Base-by-base conservation (phyloP, 2,888 invertebrate species). In the Lycophotia porphyrea region DNA sequence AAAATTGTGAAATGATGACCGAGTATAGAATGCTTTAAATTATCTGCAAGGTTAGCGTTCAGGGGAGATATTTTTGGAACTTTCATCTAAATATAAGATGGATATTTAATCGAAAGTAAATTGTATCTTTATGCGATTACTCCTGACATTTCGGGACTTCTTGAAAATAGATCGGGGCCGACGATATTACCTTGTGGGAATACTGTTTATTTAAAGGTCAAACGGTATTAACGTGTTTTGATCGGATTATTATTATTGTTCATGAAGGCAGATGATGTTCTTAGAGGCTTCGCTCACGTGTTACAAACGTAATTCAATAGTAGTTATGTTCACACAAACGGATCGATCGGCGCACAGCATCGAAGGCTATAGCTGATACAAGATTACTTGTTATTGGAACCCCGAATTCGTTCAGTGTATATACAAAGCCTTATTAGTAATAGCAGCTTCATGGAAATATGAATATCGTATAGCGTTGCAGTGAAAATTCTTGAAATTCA, bases 281-380 rank as follows among this genome's bases (percentile, higher is more conserved):
- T 84, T 84, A 76, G 70, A 82, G 85, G 86, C 74, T 84, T 84
- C 84, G 69, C 76, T 83, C 84, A 84, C 84, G 84, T 84, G 79
- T 76, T 79, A 71, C 75, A 74, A 75, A 80, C 84, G 78, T 83
- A 78, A 78, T 84, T 80, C 82, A 78, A 77, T 78, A 79, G 78
- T 63, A 71, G 77, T 80, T 75, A 63, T 78, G 77, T 82, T 80
- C 70, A 80, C 77, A 74, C 81, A 72, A 71, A 64, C 66, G 66
- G 49, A 79, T 85, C 76, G 79, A 86, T 85, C 39, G 63, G 44
- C 36, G 24, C 61, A 73, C 64, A 72, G 55, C 34, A 76, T 79
- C 47, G 69, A 77, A 81, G 70, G 83, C 71, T 77, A 44, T 24
- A 65, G 39, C 65, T 76, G 64, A 67, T 72, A 71, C 55, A 70